Evolutionary conservation across 1,140 invertebrate species (phyloP), one percentile per base, ranked within the genome.

Genomic region (Galleria mellonella): DNA sequence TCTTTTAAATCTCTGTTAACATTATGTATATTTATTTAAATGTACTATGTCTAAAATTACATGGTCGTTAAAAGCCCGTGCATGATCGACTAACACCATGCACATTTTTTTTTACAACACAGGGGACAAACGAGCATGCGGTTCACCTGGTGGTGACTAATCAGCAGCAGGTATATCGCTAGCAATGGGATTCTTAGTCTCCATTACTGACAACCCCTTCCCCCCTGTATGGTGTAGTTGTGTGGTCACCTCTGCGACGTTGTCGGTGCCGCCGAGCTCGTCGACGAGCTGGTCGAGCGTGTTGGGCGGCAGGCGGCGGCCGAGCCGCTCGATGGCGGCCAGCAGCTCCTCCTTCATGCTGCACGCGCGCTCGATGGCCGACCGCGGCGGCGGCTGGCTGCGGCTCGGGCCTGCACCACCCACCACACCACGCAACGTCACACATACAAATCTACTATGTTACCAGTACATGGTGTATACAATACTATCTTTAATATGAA

Each of bases 261-360:
- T 97, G 64, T 98, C 96, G 2, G 97, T 95, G 0, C 98, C 98
- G 27, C 98, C 98, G 2, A 99, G 89, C 70, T 98, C 96, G 83
- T 99, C 98, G 58, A 99, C 99, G 0, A 99, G 88, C 73, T 99
- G 97, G 89, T 99, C 98, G 7, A 99, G 87, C 0, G 98, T 98
- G 82, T 99, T 99, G n/a, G 97, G 93, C 5, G 98, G 98, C 45
- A 99, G 86, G 30, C 90, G 90, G 1, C 95, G 91, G 10, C 97
- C 97, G 0, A 99, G 86, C 33, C 89, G 86, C 71, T 99, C 97
- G 29, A 99, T 93, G 70, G 93, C 92, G 0, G 89, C 87, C 36
- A 99, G 77, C 14, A 99, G 86, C 55, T 98, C 94, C 55, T 96
- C 93, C 85, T 98, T 98, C 94, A 99, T 98, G 54, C 88, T 89